These are phyloP conservation scores for Unio delphinus DNA, from an alignment of 2,888 invertebrate genomes.

Conservation along the genomic window DNA sequence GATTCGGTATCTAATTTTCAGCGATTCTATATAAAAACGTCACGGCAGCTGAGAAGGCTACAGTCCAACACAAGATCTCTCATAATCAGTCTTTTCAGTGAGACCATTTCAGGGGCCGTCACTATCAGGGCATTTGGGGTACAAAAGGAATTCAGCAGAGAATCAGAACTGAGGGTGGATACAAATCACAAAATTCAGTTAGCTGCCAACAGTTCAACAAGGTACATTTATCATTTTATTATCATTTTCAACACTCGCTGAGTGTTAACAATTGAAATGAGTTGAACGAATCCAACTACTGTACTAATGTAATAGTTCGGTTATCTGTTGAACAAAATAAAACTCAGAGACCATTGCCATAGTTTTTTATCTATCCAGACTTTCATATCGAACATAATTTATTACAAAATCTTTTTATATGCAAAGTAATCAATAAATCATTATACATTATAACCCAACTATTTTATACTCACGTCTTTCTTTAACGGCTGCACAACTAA, in stretches of 20 bases:
- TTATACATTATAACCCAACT: too few species aligned
- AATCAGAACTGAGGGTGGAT: slow-evolving; percentile 52
- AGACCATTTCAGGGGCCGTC: slow-evolving; percentile 73
- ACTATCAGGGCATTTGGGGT: slow-evolving; percentile 62
- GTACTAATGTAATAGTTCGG: too few species aligned
- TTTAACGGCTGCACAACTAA: too few species aligned
- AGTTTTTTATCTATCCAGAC: too few species aligned
- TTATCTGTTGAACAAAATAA: too few species aligned
- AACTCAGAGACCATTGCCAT: too few species aligned
- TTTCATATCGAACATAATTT: too few species aligned
- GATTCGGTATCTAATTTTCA: slow-evolving; percentile 22
- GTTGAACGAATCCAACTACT: too few species aligned
- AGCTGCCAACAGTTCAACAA: slow-evolving; percentile 57
- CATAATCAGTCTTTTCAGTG: slow-evolving; percentile 66
- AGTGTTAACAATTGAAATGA: too few species aligned
- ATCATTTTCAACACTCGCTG: not conserved
- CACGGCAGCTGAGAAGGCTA: slow-evolving; percentile 64
- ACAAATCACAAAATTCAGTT: slow-evolving; percentile 79
- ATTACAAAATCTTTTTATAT: too few species aligned
- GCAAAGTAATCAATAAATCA: too few species aligned
- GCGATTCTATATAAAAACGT: slow-evolving; percentile 73
- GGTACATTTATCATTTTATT: slow-evolving; percentile 33
- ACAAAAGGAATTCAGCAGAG: slow-evolving; percentile 46
- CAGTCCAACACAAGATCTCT: slow-evolving; percentile 65
- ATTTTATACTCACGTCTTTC: too few species aligned